These are phyloP conservation scores for Mastomys coucha DNA, from an alignment of 2,113 vertebrate species.

Conservation along the genomic window DNA sequence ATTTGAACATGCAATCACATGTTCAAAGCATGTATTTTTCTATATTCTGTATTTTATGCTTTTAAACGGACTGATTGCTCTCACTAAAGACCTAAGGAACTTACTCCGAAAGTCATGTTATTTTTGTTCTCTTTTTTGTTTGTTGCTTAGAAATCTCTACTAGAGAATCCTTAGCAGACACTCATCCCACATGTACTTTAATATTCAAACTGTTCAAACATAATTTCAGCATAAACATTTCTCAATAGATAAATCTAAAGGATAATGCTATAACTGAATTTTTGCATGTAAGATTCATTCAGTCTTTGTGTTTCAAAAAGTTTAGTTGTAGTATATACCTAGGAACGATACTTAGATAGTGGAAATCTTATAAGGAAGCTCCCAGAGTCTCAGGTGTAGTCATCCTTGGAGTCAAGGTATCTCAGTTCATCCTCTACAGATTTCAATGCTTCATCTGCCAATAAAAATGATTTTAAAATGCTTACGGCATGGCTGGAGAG, in stretches of 20 bases:
- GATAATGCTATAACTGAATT: not conserved
- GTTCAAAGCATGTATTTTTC: conserved; percentile 29
- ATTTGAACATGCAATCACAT: conserved; percentile 22
- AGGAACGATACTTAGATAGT: not conserved
- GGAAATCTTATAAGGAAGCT: not conserved
- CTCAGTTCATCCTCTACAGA: not conserved
- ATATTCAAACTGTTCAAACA: conserved; percentile 14
- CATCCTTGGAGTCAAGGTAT: conserved; percentile 25
- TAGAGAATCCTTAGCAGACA: not conserved
- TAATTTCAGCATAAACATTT: conserved; percentile 40
- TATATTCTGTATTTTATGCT: conserved; percentile 3
- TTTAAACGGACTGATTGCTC: not conserved
- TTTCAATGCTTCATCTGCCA: not conserved
- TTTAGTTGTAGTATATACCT: not conserved
- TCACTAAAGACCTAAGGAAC: conserved; percentile 35
- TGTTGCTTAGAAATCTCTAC: conserved; percentile 46
- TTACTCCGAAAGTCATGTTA: not conserved
- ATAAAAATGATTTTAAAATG: not conserved
- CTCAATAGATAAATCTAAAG: not conserved
- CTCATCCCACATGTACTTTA: not conserved
- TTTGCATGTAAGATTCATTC: not conserved
- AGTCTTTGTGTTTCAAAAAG: not conserved
- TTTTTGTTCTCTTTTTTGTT: not conserved
- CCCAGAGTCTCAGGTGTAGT: not conserved
- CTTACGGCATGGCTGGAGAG: not conserved